A percentile compares a stretch with the other conserved stretches of the same genome.
These are phyloP conservation scores for Tuta absoluta DNA, from an alignment of 2,888 invertebrate genomes.

Conservation along the genomic window DNA sequence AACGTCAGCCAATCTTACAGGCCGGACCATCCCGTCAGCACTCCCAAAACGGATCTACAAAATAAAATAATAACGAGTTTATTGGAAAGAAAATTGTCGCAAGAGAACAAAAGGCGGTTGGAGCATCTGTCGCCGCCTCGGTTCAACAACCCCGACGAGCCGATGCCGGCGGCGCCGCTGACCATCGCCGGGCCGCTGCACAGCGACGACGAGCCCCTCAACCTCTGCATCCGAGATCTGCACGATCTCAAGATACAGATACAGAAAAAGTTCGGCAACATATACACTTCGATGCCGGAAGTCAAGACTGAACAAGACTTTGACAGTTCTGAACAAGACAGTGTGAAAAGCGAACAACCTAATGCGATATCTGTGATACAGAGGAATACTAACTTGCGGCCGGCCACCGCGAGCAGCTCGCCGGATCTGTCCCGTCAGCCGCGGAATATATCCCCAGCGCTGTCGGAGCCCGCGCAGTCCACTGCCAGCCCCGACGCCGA, in stretches of 20 bases:
- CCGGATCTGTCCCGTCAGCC: conserved; percentile 64
- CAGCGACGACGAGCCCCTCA: conserved; percentile 87
- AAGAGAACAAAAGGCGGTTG: conserved; percentile 80
- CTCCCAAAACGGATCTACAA: conserved; percentile 84
- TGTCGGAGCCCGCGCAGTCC: conserved; percentile 67
- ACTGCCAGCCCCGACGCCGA: conserved; percentile 61
- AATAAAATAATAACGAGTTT: conserved; percentile 86
- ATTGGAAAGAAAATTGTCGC: conserved; percentile 85
- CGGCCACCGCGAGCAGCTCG: conserved; percentile 69
- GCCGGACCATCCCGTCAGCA: conserved; percentile 46
- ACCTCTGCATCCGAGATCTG: conserved; percentile 90
- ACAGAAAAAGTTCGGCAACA: conserved; percentile 83
- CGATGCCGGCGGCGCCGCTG: conserved; percentile 63
- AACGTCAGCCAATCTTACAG: conserved; percentile 55
- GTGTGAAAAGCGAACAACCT: conserved; percentile 65
- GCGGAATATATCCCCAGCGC: conserved; percentile 58
- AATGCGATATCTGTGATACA: conserved; percentile 76
- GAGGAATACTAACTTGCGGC: conserved; percentile 63
- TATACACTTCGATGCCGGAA: conserved; percentile 79
- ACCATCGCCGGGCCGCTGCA: conserved; percentile 61
- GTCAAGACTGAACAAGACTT: conserved; percentile 82
- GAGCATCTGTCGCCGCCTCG: conserved; percentile 61
- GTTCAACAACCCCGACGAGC: conserved; percentile 62
- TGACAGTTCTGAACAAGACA: conserved; percentile 75
- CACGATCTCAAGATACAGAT: conserved; percentile 85